Percentiles rank a stretch among this genome's conserved stretches.
phyloP scores from a whole-genome alignment of 1,140 invertebrate species.

The roundworm (Caenorhabditis elegans) region WBcel235 BX284602.5:7217001-7217500 shows the following conservation, averaged over 20 bases:
- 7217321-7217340: too few relatives aligned
- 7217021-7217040: neutral
- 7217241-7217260: conserved; percentile 3
- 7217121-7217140: neutral
- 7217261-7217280: neutral
- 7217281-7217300: neutral
- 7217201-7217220: neutral
- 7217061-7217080: neutral
- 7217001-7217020: neutral
- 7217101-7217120: conserved; percentile 2
- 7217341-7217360: too few relatives aligned
- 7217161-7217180: neutral
- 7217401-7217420: neutral
- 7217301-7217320: neutral
- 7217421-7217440: neutral
- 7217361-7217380: neutral
- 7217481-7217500: too few relatives aligned
- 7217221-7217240: neutral
- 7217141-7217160: neutral
- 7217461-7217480: too few relatives aligned
- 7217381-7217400: neutral
- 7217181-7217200: conserved; percentile 27
- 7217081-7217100: neutral
- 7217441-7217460: neutral
- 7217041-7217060: neutral